Base-by-base conservation (phyloP, 2,113 vertebrate species). In the Entosphenus tridentatus region DNA sequence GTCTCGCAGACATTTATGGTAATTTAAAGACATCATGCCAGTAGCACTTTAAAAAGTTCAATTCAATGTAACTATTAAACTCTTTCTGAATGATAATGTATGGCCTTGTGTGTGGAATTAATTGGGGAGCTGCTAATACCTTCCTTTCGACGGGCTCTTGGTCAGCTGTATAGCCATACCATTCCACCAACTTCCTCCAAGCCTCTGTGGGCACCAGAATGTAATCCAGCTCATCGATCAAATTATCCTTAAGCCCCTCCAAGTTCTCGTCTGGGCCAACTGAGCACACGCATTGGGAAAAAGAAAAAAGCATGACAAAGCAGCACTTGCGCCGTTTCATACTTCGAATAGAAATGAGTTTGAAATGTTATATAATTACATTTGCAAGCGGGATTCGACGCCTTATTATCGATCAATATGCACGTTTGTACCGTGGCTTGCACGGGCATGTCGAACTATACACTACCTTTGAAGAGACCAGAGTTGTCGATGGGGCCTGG, bases 221-320 rank as follows among this genome's bases (percentile, higher is more conserved):
- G 76, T 96, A 98, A 79, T 98, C 92, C 73, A 98, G 80, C 79
- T 98, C 93, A 78, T 96, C 93, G 67, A 98, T 98, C 77, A 98
- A 90, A 79, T 98, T 89, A 57, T 98, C 90, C 75, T 91, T 95
- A 76, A 98, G 89, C 73, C 85, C 88, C 75, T 88, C 82, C 69
- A 86, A 87, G 70, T 98, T 90, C 57, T 85, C 85, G 80, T 95
- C 93, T 98, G 68, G 2, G 77, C n/a, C 9, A 65, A 11, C n/a
- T 16, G 10, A 21, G 10, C n/a, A 21, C 9, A 9, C n/a, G 62
- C 62, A 16, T 65, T 56, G 10, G 79, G 56, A 75, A 13, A 68
- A 76, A 74, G 56, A 72, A 55, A 71, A 13, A 72, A 67, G 68
- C 3, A 57, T 21, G 57, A 56, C 18, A 59, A 65, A 65, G 62